phyloP scores from a whole-genome alignment of 64 coral and sea anemone species.

The Trachythela sp. region DNA sequence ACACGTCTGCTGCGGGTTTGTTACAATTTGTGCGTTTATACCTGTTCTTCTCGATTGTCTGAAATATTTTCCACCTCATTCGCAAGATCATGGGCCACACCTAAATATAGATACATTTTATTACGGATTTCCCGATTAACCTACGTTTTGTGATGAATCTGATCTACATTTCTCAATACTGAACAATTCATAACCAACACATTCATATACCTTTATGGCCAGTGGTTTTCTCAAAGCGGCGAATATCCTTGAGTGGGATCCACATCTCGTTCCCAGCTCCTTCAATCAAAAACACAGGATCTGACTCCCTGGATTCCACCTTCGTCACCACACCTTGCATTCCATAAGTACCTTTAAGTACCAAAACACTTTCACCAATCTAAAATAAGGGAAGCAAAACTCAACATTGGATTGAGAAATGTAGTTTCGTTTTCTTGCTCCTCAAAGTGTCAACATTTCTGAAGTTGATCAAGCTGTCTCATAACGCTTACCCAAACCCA shows the following conservation, averaged over 20 bases:
- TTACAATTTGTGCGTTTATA: no score
- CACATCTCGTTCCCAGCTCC: not conserved
- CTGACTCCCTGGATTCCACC: not conserved
- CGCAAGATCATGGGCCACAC: not conserved
- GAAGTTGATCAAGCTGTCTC: no score
- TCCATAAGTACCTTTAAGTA: not conserved
- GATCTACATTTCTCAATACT: no score
- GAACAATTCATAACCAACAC: not conserved
- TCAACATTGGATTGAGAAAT: no score
- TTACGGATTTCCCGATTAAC: not conserved
- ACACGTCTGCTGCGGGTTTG: no score
- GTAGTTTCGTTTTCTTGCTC: no score
- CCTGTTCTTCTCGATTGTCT: not conserved
- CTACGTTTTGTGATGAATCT: no score
- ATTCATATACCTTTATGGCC: not conserved
- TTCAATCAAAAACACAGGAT: not conserved
- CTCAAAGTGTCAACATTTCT: no score
- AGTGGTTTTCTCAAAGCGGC: not conserved
- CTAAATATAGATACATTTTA: not conserved
- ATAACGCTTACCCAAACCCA: no score
- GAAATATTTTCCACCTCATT: not conserved
- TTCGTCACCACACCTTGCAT: not conserved
- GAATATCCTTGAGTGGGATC: not conserved
- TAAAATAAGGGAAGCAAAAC: not conserved
- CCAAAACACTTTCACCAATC: not conserved